Evolutionary conservation across 1,140 invertebrate genomes (phyloP).

Genomic region (Cotesia typhae): DNA sequence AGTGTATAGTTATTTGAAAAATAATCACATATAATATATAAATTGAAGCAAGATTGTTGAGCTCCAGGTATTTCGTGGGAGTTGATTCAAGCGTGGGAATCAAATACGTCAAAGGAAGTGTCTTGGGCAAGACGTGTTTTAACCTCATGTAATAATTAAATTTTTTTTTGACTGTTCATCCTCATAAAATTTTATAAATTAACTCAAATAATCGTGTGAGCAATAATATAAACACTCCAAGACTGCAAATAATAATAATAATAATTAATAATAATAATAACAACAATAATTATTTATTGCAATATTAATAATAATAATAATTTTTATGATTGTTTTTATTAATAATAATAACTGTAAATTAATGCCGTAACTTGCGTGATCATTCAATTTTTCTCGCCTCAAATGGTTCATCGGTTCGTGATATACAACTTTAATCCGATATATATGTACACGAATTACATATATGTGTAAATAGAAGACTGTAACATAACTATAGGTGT

Average conservation of each 20-base stretch:
- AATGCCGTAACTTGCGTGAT: no score
- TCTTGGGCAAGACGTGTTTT: not conserved
- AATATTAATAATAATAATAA: no score
- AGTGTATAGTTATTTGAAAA: slow-evolving; percentile 4
- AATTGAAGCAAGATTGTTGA: not conserved
- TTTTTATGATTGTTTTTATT: no score
- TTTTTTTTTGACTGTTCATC: not conserved
- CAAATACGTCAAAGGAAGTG: slow-evolving; percentile 9
- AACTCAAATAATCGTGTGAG: no score
- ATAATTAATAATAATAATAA: no score
- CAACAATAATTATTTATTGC: no score
- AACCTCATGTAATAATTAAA: not conserved
- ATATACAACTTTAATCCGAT: not conserved
- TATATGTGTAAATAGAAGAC: no score
- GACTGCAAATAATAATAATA: no score
- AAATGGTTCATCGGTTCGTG: slow-evolving; percentile 1
- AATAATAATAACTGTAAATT: no score
- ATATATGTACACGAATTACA: slow-evolving; percentile 2
- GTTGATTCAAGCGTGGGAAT: slow-evolving; percentile 9
- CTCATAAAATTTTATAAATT: not conserved
- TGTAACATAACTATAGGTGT: no score
- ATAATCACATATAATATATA: slow-evolving; percentile 11
- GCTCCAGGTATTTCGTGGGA: not conserved
- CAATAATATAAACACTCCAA: no score
- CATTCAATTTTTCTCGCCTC: no score